Base-by-base conservation (phyloP, 2,888 invertebrate genomes). In the Scaptomyza reducta region DNA sequence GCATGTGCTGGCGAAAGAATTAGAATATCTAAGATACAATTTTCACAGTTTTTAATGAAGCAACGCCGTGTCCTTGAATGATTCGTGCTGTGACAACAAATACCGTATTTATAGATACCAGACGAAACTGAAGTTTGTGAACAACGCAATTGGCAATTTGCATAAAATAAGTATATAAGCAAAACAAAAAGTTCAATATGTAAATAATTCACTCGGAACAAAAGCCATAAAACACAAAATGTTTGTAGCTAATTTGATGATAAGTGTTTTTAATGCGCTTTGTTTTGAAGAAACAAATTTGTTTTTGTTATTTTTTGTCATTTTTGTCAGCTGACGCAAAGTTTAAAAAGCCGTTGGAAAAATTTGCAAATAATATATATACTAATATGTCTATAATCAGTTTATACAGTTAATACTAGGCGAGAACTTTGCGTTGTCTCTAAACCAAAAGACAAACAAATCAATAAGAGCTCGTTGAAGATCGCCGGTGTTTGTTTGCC, bases 251-350 rank as follows among this genome's bases (percentile, higher is more conserved):
- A 35, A 41, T 56, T 56, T 58, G 38, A 58, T 40, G 53, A 35
- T 40, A 25, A 41, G 47, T 40, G 41, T 16, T 18, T 44, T 53
- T 35, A 64, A 31, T 65, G 33, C 25, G 47, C 38, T 65, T 65
- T 49, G 31, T 47, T 55, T 49, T 27, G 46, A 56, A 55, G 55
- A 45, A 3, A 50, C 38, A 50, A n/a, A 50, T 64, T 42, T 42
- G 49, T 31, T 47, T 51, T 27, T 54, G 46, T 47, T 40, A 42
- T 16, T 25, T 51, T 46, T 41, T 65, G 25, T 40, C 56, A 75
- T 70, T 75, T 56, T 70, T 70, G 55, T 59, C 45, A 75, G 66
- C 71, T 75, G 74, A 74, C 61, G 61, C 47, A 72, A 58, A 47
- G 6, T 40, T 31, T 5, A 45, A 50, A 62, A n/a, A 42, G 35